phyloP scores from a whole-genome alignment of 2,113 vertebrate species.

The Felis chaus region DNA sequence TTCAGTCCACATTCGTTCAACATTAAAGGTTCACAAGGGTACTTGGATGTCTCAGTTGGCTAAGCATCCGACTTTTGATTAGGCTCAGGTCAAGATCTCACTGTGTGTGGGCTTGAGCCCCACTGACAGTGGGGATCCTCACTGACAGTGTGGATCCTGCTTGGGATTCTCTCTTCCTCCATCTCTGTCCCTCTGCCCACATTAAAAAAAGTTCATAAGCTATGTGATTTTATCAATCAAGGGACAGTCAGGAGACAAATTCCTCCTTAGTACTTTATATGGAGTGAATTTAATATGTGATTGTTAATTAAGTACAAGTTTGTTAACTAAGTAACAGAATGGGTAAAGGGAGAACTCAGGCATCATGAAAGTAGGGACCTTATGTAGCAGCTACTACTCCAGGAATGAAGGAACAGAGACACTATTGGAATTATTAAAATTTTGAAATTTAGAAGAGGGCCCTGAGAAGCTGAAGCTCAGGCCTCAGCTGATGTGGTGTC shows the following conservation, averaged over 20 bases:
- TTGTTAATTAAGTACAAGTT: not conserved
- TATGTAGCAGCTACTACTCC: not conserved
- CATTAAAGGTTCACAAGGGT: not conserved
- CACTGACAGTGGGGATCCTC: too few species aligned
- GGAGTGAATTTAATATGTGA: not conserved
- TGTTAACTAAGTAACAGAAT: not conserved
- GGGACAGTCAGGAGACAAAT: not conserved
- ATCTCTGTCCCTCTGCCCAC: too few species aligned
- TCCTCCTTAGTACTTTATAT: not conserved
- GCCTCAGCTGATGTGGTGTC: fast-evolving
- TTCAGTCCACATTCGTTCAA: not conserved
- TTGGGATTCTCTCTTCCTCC: too few species aligned
- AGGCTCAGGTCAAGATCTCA: too few species aligned
- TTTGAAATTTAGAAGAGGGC: not conserved
- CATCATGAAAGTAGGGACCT: not conserved
- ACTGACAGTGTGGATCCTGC: too few species aligned
- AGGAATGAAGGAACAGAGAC: not conserved
- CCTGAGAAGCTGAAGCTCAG: not conserved
- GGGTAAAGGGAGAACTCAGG: not conserved
- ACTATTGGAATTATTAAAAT: too few species aligned
- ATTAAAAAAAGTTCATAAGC: not conserved
- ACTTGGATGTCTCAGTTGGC: too few species aligned
- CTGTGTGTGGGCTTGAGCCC: too few species aligned
- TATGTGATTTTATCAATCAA: not conserved
- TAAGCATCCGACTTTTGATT: too few species aligned